Conservation (phyloP, 2,113 vertebrate genomes). For the Athene noctua region DNA sequence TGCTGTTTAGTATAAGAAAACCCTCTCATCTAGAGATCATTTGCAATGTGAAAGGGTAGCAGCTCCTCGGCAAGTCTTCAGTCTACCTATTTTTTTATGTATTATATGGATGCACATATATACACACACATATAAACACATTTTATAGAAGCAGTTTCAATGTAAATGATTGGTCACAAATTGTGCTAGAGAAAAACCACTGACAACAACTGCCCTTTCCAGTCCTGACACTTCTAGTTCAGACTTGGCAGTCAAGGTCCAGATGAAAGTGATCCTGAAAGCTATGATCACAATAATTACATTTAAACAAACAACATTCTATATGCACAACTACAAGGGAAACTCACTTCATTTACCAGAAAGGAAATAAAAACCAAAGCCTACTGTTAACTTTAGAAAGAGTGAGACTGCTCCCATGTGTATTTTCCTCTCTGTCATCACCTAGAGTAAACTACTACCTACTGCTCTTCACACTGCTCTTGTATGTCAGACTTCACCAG, state of each 20-base stretch:
- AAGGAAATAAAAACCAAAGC: not conserved
- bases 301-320: not conserved
- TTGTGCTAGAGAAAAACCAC: not conserved
- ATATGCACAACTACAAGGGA: not conserved
- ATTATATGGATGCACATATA: not conserved
- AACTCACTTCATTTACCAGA: not conserved
- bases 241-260: not conserved
- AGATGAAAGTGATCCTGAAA: not conserved
- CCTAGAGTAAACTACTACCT: not conserved
- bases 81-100: not conserved
- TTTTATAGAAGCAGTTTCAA: not conserved
- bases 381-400: not conserved
- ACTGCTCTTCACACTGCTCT: not conserved
- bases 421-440: not conserved
- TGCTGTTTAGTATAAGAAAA: not conserved
- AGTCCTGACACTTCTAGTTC: not conserved
- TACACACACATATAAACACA: accelerated
- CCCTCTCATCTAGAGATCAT: not conserved
- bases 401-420: not conserved
- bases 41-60: not conserved
- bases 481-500: not conserved
- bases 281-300: not conserved
- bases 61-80: not conserved
- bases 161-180: not conserved
- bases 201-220: not conserved